Conservation (phyloP, 2,113 vertebrate genomes). For the Amphiprion percula region DNA sequence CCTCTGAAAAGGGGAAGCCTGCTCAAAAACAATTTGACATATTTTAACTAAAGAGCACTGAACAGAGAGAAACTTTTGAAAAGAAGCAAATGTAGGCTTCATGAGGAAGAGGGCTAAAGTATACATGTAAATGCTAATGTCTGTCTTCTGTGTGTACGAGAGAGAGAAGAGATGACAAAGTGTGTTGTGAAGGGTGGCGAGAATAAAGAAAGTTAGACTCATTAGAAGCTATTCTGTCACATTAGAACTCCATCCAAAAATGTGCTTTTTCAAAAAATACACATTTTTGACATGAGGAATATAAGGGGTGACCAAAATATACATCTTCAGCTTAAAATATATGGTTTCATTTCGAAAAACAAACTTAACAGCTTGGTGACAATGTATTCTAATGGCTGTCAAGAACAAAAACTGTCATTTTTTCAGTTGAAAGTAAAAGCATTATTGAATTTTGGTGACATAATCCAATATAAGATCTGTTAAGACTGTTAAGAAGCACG, state of each 20-base stretch:
- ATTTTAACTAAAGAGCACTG: constrained; percentile 34
- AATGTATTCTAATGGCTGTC: constrained; percentile 13
- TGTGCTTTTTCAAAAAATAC: constrained; percentile 1
- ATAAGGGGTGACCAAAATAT: neutral
- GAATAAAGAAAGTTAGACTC: constrained; percentile 14
- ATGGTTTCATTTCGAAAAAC: constrained; percentile 4
- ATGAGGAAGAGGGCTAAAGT: neutral
- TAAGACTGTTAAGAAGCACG: too few relatives aligned
- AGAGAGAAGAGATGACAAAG: constrained; percentile 5
- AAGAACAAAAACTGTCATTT: neutral
- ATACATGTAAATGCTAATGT: neutral
- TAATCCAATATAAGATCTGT: too few relatives aligned
- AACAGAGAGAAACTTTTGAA: constrained; percentile 34
- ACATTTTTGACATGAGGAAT: constrained; percentile 3
- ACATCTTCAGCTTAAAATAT: neutral
- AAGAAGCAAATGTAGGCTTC: constrained; percentile 12
- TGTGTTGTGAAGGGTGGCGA: constrained; percentile 21
- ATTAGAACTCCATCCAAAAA: constrained; percentile 27
- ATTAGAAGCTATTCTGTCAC: constrained; percentile 40
- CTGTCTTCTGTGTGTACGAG: neutral
- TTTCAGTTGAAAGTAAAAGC: neutral
- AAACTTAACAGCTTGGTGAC: neutral
- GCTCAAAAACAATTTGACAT: constrained; percentile 31
- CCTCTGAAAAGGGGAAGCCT: constrained; percentile 37
- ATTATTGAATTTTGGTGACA: neutral